Evolutionary conservation across 2,113 vertebrate species (phyloP).

Genomic region (Limnothrissa miodon): DNA sequence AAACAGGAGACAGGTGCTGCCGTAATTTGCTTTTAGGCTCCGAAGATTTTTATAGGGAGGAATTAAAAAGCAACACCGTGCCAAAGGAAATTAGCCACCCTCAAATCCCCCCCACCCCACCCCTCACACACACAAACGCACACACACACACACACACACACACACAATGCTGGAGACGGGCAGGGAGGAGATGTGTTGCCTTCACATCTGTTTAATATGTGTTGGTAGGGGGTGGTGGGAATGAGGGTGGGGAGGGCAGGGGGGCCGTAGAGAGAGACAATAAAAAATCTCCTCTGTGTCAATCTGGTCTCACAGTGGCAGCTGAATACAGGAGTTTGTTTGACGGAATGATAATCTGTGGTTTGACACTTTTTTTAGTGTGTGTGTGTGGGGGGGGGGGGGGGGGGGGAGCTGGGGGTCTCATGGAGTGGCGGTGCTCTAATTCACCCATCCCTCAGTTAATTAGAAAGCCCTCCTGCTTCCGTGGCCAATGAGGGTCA

Average conservation of each 20-base stretch:
- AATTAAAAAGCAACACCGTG: slow-evolving; percentile 56
- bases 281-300: slow-evolving; percentile 53
- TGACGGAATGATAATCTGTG: slow-evolving; percentile 72
- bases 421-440: slow-evolving; percentile 65
- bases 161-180: slow-evolving; percentile 53
- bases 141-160: not conserved
- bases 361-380: slow-evolving; percentile 61
- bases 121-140: not conserved
- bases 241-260: slow-evolving; percentile 56
- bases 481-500: slow-evolving; percentile 67
- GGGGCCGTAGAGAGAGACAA: slow-evolving; percentile 32
- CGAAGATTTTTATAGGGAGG: slow-evolving; percentile 60
- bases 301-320: slow-evolving; percentile 64
- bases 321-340: slow-evolving; percentile 72
- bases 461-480: slow-evolving; percentile 79
- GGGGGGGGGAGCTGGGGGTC: not conserved
- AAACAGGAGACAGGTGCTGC: slow-evolving; percentile 47
- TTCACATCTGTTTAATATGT: slow-evolving; percentile 49
- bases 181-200: slow-evolving; percentile 7
- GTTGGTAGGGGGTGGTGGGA: slow-evolving; percentile 45
- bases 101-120: not conserved
- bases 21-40: slow-evolving; percentile 50
- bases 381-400: slow-evolving; percentile 61
- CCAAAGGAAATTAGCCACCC: slow-evolving; percentile 33
- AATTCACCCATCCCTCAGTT: slow-evolving; percentile 73